phyloP scores from a whole-genome alignment of 2,113 vertebrate genomes.

The human region GRCh38 chr12:78178501-78179000 shows the following conservation, averaged over 20 bases:
- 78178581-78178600: neutral
- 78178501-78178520: neutral
- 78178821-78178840: neutral
- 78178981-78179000: slow-evolving; percentile 55
- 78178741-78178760: neutral
- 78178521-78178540: neutral
- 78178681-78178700: neutral
- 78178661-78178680: neutral
- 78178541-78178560: neutral
- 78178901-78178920: neutral
- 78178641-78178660: neutral
- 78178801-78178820: neutral
- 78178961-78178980: slow-evolving; percentile 17
- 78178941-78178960: slow-evolving; percentile 31
- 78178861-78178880: neutral
- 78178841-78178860: neutral
- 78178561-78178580: neutral
- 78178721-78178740: neutral
- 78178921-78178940: neutral
- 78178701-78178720: neutral
- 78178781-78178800: neutral
- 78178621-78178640: neutral
- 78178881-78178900: neutral
- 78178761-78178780: neutral
- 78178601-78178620: neutral